These are phyloP conservation scores for Gallinago undulata DNA, from an alignment of 2,113 vertebrate species.

Conservation along the genomic window DNA sequence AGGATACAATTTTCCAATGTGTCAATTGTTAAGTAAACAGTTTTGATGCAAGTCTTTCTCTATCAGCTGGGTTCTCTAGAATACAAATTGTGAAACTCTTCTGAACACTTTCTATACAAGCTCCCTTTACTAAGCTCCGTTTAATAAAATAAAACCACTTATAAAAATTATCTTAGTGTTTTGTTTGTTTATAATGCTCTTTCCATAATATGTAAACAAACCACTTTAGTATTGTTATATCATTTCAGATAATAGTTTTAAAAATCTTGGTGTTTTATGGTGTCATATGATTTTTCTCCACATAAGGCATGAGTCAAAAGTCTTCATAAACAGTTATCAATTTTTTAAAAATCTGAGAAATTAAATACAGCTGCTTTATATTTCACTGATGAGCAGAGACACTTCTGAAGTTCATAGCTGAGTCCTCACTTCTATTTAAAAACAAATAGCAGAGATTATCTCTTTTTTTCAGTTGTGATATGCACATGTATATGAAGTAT, in stretches of 20 bases:
- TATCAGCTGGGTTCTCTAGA: not conserved
- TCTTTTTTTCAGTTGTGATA: not conserved
- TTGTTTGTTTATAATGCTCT: not conserved
- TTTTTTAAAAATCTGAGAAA: not conserved
- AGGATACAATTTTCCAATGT: not conserved
- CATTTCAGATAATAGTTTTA: not conserved
- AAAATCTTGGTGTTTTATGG: not conserved
- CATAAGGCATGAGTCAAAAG: not conserved
- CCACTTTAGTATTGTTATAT: rapidly evolving
- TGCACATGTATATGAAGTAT: not conserved
- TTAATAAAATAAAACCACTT: not conserved
- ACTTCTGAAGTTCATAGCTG: not conserved
- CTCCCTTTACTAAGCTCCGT: not conserved
- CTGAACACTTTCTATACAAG: not conserved
- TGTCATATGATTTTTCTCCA: not conserved
- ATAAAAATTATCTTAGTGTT: not conserved
- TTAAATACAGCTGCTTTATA: not conserved
- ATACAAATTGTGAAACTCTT: not conserved
- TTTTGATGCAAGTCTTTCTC: not conserved
- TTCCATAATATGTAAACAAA: not conserved
- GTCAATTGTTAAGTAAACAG: not conserved
- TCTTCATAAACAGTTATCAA: not conserved
- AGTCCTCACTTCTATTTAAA: not conserved
- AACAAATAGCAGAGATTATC: not conserved
- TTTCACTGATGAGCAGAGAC: not conserved